Percentiles rank a stretch among this genome's conserved stretches.
phyloP scores from a whole-genome alignment of 2,113 vertebrate genomes.

The Hemibates koningsi region DNA sequence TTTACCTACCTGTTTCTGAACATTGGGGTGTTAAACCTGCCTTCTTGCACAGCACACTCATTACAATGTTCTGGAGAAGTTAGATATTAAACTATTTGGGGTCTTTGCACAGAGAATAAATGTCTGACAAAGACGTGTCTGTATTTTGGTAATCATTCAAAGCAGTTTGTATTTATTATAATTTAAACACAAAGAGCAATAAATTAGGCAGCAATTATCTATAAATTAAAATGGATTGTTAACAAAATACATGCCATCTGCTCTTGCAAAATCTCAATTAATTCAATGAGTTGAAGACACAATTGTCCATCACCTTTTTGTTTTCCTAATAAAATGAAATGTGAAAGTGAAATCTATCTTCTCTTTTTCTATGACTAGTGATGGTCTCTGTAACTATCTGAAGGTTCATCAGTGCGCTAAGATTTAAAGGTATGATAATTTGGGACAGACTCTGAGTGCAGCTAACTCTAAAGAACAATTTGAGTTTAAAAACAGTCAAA shows the following conservation, averaged over 20 bases:
- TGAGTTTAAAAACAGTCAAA: neutral
- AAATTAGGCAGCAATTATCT: neutral
- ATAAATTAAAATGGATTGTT: neutral
- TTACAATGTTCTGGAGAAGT: neutral
- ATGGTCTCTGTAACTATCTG: neutral
- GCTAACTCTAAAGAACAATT: neutral
- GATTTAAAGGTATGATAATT: neutral
- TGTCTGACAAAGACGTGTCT: neutral
- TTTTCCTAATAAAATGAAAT: neutral
- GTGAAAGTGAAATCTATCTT: neutral
- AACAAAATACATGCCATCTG: neutral
- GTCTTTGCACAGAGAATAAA: neutral
- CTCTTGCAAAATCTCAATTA: neutral
- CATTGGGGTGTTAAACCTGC: neutral
- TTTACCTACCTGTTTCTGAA: neutral
- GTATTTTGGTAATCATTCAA: neutral
- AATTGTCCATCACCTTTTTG: neutral
- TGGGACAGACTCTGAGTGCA: neutral
- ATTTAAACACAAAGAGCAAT: neutral
- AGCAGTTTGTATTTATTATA: neutral
- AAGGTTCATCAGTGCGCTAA: neutral
- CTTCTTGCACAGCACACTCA: neutral
- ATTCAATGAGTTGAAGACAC: neutral
- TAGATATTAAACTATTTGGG: neutral
- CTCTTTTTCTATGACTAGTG: neutral